These are phyloP conservation scores for Proisotoma minuta DNA, from an alignment of 2,888 invertebrate species.

Conservation along the genomic window DNA sequence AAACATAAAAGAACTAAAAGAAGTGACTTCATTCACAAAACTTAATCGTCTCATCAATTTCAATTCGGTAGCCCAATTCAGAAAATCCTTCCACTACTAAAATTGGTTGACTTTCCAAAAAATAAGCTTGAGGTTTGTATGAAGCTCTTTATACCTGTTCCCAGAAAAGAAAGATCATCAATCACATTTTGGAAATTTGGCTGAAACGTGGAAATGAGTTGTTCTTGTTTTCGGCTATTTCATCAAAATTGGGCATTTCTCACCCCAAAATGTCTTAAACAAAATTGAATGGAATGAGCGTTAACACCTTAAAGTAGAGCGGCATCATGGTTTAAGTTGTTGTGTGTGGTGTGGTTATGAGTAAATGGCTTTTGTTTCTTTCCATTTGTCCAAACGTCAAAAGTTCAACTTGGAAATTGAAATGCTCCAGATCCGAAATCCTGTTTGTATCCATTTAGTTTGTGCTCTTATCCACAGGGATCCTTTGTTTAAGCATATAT, in stretches of 20 bases:
- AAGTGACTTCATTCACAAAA: constrained; percentile 8
- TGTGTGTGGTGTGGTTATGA: constrained; percentile 1
- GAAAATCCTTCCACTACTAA: too few relatives aligned
- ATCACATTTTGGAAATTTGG: neutral
- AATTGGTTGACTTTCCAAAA: too few relatives aligned
- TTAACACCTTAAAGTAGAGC: neutral
- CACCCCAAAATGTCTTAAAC: neutral
- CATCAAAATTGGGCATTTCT: neutral
- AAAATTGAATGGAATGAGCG: neutral
- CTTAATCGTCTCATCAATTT: constrained; percentile 9
- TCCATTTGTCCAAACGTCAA: neutral
- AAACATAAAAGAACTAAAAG: too few relatives aligned
- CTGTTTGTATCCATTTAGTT: too few relatives aligned
- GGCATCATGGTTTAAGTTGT: constrained; percentile 13
- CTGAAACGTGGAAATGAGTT: neutral
- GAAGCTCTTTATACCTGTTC: too few relatives aligned
- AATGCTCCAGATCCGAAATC: neutral
- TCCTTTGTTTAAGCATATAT: too few relatives aligned
- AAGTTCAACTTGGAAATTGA: neutral
- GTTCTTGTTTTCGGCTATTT: neutral
- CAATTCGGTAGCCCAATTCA: too few relatives aligned
- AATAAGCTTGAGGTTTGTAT: too few relatives aligned
- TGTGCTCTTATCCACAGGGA: too few relatives aligned
- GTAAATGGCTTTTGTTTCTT: constrained; percentile 4
- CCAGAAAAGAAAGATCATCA: neutral